Evolutionary conservation across 2,888 invertebrate genomes (phyloP).

Genomic region (Dryocosmus kuriphilus): DNA sequence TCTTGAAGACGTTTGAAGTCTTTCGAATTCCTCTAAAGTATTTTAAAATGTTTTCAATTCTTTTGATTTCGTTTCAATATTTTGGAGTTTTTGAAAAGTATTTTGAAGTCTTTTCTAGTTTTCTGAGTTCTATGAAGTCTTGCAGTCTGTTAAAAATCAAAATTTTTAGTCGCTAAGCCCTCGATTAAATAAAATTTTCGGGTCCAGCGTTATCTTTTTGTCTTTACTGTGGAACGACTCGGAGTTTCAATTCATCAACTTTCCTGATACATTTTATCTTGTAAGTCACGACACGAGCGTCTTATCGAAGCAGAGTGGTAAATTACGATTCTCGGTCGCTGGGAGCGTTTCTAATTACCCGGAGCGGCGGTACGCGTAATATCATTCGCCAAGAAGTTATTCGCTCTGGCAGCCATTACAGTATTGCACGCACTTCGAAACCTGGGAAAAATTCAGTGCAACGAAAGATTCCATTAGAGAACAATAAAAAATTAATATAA

Average conservation of each 20-base stretch:
- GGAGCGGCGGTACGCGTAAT: constrained; percentile 29
- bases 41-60: no score
- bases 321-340: constrained; percentile 31
- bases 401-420: constrained; percentile 28
- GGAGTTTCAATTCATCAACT: constrained; percentile 3
- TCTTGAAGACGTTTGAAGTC: no score
- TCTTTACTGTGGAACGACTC: no score
- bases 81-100: no score
- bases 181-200: no score
- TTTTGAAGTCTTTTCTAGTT: no score
- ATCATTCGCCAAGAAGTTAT: constrained; percentile 29
- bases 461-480: constrained; percentile 30
- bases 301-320: constrained; percentile 31
- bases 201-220: no score
- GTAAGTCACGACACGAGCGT: constrained; percentile 34
- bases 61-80: no score
- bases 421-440: constrained; percentile 9
- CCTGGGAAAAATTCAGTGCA: not conserved
- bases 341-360: constrained; percentile 26
- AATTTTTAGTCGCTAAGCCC: no score
- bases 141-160: no score
- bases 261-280: constrained; percentile 24
- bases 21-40: no score
- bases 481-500: constrained; percentile 28
- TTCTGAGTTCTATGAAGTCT: no score